Conservation (phyloP, 2,797 vertebrate genomes). For the Setipinna tenuifilis region DNA sequence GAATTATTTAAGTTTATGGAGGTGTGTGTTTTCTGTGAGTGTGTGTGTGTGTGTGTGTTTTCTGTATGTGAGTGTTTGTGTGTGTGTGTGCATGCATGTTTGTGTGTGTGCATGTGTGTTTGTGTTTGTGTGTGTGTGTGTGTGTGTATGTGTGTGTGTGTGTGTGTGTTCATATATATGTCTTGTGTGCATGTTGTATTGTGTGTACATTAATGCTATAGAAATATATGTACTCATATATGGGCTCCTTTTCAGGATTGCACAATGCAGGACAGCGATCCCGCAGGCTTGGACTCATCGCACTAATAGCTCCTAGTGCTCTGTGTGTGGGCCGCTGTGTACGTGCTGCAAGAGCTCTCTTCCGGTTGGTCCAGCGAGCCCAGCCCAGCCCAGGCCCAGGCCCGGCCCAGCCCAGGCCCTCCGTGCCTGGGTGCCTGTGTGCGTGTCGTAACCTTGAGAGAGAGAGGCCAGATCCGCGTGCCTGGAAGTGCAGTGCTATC, state of each 20-base stretch:
- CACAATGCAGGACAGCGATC: background rate
- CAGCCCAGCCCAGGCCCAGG: background rate
- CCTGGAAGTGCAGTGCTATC: constrained; percentile 75
- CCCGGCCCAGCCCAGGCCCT: background rate
- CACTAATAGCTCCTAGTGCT: background rate
- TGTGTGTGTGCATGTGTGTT: background rate
- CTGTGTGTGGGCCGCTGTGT: background rate
- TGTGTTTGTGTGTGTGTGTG: background rate
- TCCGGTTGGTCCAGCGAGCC: background rate
- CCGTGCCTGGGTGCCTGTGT: constrained; percentile 13
- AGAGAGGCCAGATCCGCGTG: constrained; percentile 69
- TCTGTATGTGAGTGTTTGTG: background rate
- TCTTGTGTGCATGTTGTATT: constrained; percentile 41
- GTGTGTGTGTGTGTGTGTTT: background rate
- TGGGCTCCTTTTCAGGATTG: background rate
- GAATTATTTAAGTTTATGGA: background rate
- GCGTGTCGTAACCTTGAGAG: constrained; percentile 65
- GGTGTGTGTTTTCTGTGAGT: background rate
- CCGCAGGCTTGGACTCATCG: background rate
- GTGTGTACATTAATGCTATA: background rate
- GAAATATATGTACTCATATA: background rate
- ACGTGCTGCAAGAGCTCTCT: background rate
- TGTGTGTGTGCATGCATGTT: no score
- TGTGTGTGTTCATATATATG: background rate
- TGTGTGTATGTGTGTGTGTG: background rate